A percentile compares a stretch with the other conserved stretches of the same genome.
These are phyloP conservation scores for Phania funesta DNA, from an alignment of 2,888 invertebrate species.

Conservation along the genomic window DNA sequence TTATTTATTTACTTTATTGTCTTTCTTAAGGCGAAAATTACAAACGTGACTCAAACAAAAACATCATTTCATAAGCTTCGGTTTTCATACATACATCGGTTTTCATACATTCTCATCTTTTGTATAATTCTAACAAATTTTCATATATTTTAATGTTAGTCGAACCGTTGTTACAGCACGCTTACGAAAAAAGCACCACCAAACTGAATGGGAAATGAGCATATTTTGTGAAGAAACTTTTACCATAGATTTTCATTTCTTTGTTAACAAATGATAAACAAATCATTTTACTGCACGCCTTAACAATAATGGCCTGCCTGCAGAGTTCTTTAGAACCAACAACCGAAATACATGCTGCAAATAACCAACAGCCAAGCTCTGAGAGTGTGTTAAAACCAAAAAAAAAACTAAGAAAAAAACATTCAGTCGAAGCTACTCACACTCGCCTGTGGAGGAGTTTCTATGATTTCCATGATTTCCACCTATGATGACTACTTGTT, in stretches of 20 bases:
- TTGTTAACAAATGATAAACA: constrained; percentile 61
- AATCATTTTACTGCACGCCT: constrained; percentile 65
- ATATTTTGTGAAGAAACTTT: constrained; percentile 20
- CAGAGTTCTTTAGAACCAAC: constrained; percentile 46
- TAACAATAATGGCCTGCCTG: constrained; percentile 43
- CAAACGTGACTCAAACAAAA: constrained; percentile 60
- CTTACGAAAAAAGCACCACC: constrained; percentile 10
- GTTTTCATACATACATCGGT: constrained; percentile 13
- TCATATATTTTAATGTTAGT: constrained; percentile 32
- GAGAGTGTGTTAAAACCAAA: background rate
- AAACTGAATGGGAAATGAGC: constrained; percentile 15
- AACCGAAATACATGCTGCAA: background rate
- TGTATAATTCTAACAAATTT: constrained; percentile 62
- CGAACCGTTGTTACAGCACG: constrained; percentile 23
- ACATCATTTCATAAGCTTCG: constrained; percentile 55
- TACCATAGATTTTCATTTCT: constrained; percentile 27
- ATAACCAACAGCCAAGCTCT: background rate
- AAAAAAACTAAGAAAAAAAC: too few relatives aligned
- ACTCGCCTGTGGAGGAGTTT: constrained; percentile 59
- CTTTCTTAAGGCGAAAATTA: constrained; percentile 1
- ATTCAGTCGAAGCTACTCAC: background rate
- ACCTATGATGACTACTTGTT: constrained; percentile 60
- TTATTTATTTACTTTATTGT: constrained; percentile 56
- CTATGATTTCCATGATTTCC: constrained; percentile 59
- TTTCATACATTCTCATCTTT: too few relatives aligned